These are phyloP conservation scores for Microplitis mediator DNA, from an alignment of 1,140 invertebrate genomes.

Conservation along the genomic window DNA sequence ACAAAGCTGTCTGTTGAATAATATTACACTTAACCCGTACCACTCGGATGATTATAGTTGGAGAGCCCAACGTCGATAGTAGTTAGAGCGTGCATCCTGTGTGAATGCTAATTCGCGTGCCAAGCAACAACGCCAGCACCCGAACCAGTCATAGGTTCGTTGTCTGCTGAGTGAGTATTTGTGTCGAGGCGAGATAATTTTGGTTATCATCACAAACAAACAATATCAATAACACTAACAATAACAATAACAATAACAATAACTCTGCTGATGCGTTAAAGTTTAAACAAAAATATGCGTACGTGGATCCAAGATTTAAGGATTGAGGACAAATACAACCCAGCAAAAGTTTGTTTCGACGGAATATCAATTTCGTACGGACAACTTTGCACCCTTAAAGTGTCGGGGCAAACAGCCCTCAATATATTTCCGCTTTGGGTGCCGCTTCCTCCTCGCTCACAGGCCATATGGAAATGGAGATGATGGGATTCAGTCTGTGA, in stretches of 20 bases:
- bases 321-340: neutral
- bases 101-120: conserved; percentile 38
- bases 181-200: neutral
- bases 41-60: conserved; percentile 62
- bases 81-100: conserved; percentile 64
- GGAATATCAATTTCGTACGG: conserved; percentile 52
- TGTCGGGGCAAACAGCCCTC: conserved; percentile 16
- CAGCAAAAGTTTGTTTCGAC: conserved; percentile 11
- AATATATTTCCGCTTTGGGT: neutral
- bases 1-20: conserved; percentile 63
- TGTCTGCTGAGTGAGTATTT: neutral
- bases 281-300: no score
- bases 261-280: no score
- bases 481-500: conserved; percentile 40
- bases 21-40: conserved; percentile 62
- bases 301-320: neutral
- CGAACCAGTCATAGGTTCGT: neutral
- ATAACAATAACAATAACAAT: no score
- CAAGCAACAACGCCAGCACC: no score
- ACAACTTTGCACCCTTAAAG: conserved; percentile 40
- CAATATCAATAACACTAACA: neutral
- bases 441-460: conserved; percentile 4
- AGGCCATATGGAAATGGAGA: conserved; percentile 49
- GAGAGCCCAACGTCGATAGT: conserved; percentile 54
- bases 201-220: neutral